Base-by-base conservation (phyloP, 92 coral and sea anemone species). In the Porites cylindrica region DNA sequence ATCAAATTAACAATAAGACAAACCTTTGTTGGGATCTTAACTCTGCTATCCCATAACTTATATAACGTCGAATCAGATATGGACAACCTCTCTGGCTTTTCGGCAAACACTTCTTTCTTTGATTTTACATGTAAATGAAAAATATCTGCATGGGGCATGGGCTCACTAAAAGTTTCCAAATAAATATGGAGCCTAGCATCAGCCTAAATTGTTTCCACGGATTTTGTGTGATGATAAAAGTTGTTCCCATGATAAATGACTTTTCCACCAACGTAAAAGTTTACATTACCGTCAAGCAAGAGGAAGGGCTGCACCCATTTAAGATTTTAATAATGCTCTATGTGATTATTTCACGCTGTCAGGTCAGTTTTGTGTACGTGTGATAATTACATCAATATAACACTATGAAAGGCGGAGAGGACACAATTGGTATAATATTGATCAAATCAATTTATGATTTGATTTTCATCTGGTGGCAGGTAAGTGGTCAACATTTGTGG, bases 111-210 rank as follows among this genome's bases (percentile, higher is more conserved):
- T 7, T 75, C 17, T 53, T 80, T 80, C 59, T 80, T 80, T 10
- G 84, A 26, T 16, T 75, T 18, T 1, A 65, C 84, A 80, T 80
- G 76, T 21, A 80, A 19, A 59, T 80, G 84, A 1, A 13, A 61
- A 7, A 61, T 65, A 63, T 80, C 74, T 3, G 68, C 60, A 65
- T 80, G 84, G 3, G 84, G 84, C 84, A 80, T 80, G 29, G 84
- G 84, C 38, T 80, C 84, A 53, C 84, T 63, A 20, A 29, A 53
- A 21, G 60, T 10, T 4, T 32, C 43, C 13, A 50, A 7, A n/a
- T 50, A 53, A 38, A 54, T 59, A 1, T 78, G n/a, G 14, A 78
- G 82, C 82, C 82, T 3, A 56, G 60, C 60, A 10, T 54, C 14
- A 54, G 60, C 82, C 60, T 78, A 0, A 10, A 53, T 2, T 1